A percentile compares a stretch with the other conserved stretches of the same genome.
These are phyloP conservation scores for Eupithecia dodoneata DNA, from an alignment of 2,888 invertebrate species.

Conservation along the genomic window DNA sequence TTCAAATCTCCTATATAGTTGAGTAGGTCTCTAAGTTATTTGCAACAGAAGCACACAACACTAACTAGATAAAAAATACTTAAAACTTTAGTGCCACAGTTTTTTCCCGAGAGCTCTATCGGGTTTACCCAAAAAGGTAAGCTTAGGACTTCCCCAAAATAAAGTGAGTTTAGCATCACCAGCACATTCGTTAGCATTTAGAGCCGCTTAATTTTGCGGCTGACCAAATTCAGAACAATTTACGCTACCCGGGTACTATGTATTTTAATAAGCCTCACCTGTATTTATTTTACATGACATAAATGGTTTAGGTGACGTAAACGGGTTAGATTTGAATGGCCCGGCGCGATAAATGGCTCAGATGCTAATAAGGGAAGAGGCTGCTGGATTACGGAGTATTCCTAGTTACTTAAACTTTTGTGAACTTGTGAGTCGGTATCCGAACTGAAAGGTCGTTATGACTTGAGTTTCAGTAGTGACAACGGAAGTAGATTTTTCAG, in stretches of 20 bases:
- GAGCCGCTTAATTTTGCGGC: slow-evolving; percentile 55
- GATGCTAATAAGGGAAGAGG: slow-evolving; percentile 15
- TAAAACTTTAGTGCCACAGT: background rate
- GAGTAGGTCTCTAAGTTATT: background rate
- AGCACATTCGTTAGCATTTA: slow-evolving; percentile 58
- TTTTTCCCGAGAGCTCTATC: background rate
- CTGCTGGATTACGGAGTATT: background rate
- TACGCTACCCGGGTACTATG: slow-evolving; percentile 38
- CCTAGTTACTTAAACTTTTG: background rate
- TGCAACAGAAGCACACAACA: background rate
- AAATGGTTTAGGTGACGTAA: slow-evolving; percentile 22
- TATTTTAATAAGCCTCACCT: slow-evolving; percentile 40
- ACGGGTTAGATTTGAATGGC: slow-evolving; percentile 22
- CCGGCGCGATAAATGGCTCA: slow-evolving; percentile 33
- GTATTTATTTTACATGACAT: slow-evolving; percentile 34
- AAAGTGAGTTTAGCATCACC: slow-evolving; percentile 40
- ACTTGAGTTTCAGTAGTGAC: too few species aligned
- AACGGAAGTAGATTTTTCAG: too few species aligned
- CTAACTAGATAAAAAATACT: background rate
- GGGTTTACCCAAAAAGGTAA: background rate
- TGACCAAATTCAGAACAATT: slow-evolving; percentile 54
- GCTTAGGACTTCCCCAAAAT: slow-evolving; percentile 38
- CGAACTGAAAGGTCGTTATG: background rate
- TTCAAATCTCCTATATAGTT: background rate
- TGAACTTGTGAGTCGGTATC: background rate